Conservation (phyloP, 37 sponge, comb jelly and placozoan species). For the Halisarca cf. caerulea region DNA sequence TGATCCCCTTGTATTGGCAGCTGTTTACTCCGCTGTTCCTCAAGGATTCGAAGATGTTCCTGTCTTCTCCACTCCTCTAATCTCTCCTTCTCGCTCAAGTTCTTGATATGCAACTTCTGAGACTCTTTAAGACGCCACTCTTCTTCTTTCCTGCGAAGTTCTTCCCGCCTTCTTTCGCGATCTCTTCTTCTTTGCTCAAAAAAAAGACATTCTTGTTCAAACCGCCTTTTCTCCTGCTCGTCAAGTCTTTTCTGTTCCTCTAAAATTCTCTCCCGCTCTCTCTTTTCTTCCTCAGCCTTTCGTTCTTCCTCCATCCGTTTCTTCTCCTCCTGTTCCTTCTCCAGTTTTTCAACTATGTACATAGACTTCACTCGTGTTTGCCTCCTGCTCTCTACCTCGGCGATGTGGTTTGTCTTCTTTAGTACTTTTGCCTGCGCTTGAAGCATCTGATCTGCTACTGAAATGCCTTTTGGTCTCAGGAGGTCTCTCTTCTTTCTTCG, state of each 20-base stretch:
- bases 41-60: background rate
- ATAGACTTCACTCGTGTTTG: conserved; percentile 10
- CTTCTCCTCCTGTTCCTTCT: conserved; percentile 25
- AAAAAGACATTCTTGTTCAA: background rate
- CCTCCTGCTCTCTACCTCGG: conserved; percentile 16
- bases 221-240: conserved; percentile 20
- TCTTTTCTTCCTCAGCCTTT: conserved; percentile 12
- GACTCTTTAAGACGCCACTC: conserved; percentile 2
- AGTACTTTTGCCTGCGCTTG: conserved; percentile 5
- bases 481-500: conserved; percentile 44
- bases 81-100: background rate
- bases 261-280: conserved; percentile 1
- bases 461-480: background rate
- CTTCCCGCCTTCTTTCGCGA: conserved; percentile 3
- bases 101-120: background rate
- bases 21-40: conserved; percentile 25
- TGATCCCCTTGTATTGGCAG: background rate
- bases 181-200: background rate
- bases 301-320: background rate
- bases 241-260: conserved; percentile 3
- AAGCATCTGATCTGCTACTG: conserved; percentile 21
- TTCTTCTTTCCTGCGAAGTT: background rate
- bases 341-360: conserved; percentile 46
- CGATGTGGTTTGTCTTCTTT: background rate
- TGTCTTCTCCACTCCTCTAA: conserved; percentile 16